Evolutionary conservation across 2,797 vertebrate species (phyloP).

Genomic region (Eulemur albifrons): DNA sequence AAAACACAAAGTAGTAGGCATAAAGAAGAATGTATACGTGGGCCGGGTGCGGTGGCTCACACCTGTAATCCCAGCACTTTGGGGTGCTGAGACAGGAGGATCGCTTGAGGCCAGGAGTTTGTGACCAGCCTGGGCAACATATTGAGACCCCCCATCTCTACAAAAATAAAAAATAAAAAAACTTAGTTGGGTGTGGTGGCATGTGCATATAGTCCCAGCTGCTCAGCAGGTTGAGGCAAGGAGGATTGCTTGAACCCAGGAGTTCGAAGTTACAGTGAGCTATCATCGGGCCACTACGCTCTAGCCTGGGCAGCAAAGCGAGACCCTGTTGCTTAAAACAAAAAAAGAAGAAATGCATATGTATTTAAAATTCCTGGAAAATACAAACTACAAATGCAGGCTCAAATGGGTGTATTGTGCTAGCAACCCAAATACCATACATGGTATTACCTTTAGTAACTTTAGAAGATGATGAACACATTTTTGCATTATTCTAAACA

Average conservation of each 20-base stretch:
- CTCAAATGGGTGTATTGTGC: not conserved
- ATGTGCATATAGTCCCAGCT: no score
- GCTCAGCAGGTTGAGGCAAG: not conserved
- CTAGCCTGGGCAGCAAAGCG: not conserved
- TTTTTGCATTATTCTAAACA: conserved; percentile 7
- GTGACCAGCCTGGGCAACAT: not conserved
- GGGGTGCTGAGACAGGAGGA: not conserved
- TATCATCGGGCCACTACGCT: not conserved
- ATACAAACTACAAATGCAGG: not conserved
- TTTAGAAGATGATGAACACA: not conserved
- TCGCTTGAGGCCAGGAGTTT: not conserved
- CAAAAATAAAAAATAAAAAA: not conserved
- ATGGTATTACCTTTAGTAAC: not conserved
- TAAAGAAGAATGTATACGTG: not conserved
- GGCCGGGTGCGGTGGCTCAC: not conserved
- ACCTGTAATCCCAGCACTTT: not conserved
- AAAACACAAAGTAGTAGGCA: not conserved
- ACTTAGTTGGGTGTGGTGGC: not conserved
- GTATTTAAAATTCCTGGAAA: not conserved
- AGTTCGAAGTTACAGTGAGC: no score
- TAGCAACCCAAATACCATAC: not conserved
- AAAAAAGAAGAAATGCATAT: not conserved
- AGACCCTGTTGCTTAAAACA: no score
- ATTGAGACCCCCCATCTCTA: not conserved
- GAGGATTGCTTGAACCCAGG: not conserved